Evolutionary conservation across 2,113 vertebrate genomes (phyloP), one percentile per base, ranked within the genome.

Genomic region (Naja naja): DNA sequence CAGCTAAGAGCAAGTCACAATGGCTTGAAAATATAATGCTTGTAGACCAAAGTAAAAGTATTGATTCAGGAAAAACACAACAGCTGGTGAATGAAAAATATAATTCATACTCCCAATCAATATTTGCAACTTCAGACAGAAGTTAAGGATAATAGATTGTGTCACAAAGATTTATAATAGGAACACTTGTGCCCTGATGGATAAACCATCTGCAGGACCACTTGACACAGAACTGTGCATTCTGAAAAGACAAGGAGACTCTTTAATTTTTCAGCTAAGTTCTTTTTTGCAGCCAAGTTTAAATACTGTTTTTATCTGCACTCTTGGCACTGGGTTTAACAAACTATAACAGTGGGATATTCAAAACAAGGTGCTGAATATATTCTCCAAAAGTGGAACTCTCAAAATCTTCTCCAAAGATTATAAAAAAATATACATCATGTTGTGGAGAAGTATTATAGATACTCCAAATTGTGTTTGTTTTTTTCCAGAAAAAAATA

Each of bases 51-150:
- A 45, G 8, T 49, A 30, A 89, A 81, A 89, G 55, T 49, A 93
- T 20, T 60, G 92, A 93, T 56, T 60, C n/a, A 93, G 5, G 69
- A 58, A 69, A 90, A 90, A n/a, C 39, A 85, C 52, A 90, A 39
- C 45, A 60, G 12, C 18, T 81, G 34, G 81, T 39, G 39, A n/a
- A 49, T 53, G n/a, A 58, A 93, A 92, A 87, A 53, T 86, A 5
- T 53, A 45, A 90, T 87, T 92, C 55, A 87, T 4, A 8, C 45
- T 43, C n/a, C 25, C 8, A 54, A 54, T 53, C 85, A 64, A 64
- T 30, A 20, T 53, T 18, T 90, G 86, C 45, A 90, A 90, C 52
- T 85, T 47, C 64, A 89, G 53, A 49, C 20, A 10, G n/a, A 43
- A 6, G 81, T 22, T 34, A 22, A 0, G 2, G 2, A 52, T 20